These are phyloP conservation scores for Macrobrachium rosenbergii DNA, from an alignment of 1,140 invertebrate species.

Conservation along the genomic window DNA sequence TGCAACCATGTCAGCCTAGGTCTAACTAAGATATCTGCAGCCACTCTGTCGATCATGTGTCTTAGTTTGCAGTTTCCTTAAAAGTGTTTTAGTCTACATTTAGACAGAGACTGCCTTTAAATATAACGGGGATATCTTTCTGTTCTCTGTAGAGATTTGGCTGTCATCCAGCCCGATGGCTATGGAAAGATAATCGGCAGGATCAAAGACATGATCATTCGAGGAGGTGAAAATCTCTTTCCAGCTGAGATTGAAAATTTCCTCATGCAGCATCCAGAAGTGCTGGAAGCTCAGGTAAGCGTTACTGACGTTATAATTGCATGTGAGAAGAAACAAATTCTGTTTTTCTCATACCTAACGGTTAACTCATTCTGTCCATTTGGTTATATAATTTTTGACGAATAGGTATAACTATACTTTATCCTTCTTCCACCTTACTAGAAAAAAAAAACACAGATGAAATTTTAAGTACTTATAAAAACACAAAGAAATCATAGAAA, in stretches of 20 bases:
- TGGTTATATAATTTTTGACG: neutral
- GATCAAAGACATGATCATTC: constrained; percentile 90
- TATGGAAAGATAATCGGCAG: constrained; percentile 86
- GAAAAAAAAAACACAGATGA: too few relatives aligned
- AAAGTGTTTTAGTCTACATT: neutral
- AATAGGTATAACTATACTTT: too few relatives aligned
- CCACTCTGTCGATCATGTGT: too few relatives aligned
- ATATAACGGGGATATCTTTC: too few relatives aligned
- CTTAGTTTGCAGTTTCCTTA: neutral
- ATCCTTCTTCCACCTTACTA: too few relatives aligned
- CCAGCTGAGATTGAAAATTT: constrained; percentile 90
- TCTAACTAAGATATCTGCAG: too few relatives aligned
- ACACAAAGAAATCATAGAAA: too few relatives aligned
- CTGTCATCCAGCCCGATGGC: constrained; percentile 81
- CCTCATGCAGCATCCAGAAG: constrained; percentile 81
- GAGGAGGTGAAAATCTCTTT: constrained; percentile 93
- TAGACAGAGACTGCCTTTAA: neutral
- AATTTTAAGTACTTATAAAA: too few relatives aligned
- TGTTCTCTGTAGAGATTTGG: constrained; percentile 79
- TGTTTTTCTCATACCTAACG: neutral
- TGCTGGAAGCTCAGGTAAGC: constrained; percentile 82
- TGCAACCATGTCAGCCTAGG: too few relatives aligned
- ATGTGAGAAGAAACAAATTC: too few relatives aligned
- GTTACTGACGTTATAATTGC: neutral
- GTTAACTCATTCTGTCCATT: neutral